Conservation (phyloP, 2,797 vertebrate genomes). For the Enteromius viviparus region DNA sequence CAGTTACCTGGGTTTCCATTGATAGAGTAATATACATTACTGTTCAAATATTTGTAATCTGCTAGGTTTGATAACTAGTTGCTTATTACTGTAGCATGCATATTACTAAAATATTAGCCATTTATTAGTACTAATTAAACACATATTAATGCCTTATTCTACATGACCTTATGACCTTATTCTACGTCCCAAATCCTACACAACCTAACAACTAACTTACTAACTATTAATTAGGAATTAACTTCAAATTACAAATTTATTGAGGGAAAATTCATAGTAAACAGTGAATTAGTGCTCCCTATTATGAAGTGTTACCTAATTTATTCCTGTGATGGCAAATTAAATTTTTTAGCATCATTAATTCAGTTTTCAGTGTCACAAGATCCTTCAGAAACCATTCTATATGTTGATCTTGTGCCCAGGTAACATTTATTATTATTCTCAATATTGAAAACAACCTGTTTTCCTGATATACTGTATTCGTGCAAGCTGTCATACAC, state of each 20-base stretch:
- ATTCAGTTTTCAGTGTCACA: not conserved
- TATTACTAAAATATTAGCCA: too few species aligned
- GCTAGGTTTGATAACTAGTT: not conserved
- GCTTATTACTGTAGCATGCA: too few species aligned
- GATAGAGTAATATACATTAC: not conserved
- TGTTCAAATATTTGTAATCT: not conserved
- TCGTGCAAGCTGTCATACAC: not conserved
- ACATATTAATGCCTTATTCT: too few species aligned
- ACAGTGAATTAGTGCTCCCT: too few species aligned
- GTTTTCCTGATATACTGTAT: not conserved
- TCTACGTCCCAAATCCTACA: too few species aligned
- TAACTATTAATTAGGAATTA: too few species aligned
- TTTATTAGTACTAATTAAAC: too few species aligned
- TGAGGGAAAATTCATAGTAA: too few species aligned
- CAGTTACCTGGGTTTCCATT: not conserved
- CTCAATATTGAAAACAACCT: not conserved
- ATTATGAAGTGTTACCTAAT: too few species aligned
- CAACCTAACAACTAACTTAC: too few species aligned
- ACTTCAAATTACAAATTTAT: too few species aligned
- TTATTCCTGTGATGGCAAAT: not conserved
- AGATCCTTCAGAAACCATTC: not conserved
- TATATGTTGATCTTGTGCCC: not conserved
- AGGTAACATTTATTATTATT: not conserved
- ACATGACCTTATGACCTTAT: too few species aligned
- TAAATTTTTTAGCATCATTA: not conserved